Evolutionary conservation across 2,797 vertebrate genomes (phyloP), one percentile per base, ranked within the genome.

Genomic region (Cichlasoma orientale): DNA sequence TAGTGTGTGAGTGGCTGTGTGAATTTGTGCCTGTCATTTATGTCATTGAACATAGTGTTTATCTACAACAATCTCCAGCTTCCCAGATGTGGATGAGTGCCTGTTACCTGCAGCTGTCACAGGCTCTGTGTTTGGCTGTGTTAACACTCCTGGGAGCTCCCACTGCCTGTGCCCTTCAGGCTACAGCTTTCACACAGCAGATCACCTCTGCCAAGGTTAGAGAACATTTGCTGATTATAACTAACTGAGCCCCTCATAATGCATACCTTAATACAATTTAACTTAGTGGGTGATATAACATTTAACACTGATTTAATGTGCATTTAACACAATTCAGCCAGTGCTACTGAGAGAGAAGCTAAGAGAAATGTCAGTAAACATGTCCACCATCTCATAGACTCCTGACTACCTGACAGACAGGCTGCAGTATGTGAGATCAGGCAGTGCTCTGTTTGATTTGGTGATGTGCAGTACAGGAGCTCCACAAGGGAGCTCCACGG

Each of bases 11-110:
- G 36, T 50, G 7, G 25, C 8, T 78, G 63, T 11, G 14, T 80
- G 54, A 44, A 2, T 66, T 21, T 54, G 6, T 38, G 63, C 14
- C 72, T 85, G 66, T 76, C 11, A 19, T 87, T 80, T 33, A 18
- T 7, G 2, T 68, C 4, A 23, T 33, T 63, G 56, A 63, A n/a
- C 50, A 47, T 66, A 38, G 2, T 27, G 1, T 55, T 66, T 72
- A 33, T 31, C 41, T 61, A 61, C 58, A 61, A 2, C 33, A 61
- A 0, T 19, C 13, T 59, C 36, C 21, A 23, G 75, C 47, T 90
- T 86, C 81, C 73, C 90, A 93, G 91, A 92, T 90, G 89, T 93
- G 72, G 87, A 93, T 27, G 93, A 94, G 90, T 93, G 93, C 33
- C 21, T 78, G 56, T 69, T 88, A 55, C 85, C 89, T 58, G 58